These are phyloP conservation scores for Drosophila aldrichi DNA, from an alignment of 2,888 invertebrate genomes.

Conservation along the genomic window DNA sequence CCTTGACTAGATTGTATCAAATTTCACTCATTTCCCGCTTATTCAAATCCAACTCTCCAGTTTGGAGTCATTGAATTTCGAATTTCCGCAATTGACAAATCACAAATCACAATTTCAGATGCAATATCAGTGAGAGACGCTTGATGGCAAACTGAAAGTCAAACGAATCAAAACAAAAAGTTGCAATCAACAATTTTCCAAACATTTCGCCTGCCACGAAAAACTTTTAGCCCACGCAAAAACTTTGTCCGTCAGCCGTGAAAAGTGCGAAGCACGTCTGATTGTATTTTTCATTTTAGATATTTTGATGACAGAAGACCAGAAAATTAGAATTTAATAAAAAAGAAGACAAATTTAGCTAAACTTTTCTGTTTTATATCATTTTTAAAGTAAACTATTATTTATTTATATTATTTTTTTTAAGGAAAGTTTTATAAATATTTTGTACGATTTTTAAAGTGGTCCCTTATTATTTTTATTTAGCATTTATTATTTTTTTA, in stretches of 20 bases:
- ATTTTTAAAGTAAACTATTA: too few species aligned
- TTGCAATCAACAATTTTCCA: constrained; percentile 12
- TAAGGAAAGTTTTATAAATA: too few species aligned
- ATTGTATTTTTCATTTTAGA: not conserved
- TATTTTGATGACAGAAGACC: too few species aligned
- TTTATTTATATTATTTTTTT: too few species aligned
- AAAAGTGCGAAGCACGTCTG: constrained; percentile 2
- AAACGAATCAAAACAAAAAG: constrained; percentile 9
- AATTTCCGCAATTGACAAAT: constrained; percentile 5
- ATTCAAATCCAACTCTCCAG: not conserved
- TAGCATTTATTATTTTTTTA: too few species aligned
- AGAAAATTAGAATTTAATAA: not conserved
- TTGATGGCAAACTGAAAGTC: not conserved
- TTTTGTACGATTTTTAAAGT: too few species aligned
- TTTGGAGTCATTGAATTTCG: constrained; percentile 1
- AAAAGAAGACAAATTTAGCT: not conserved
- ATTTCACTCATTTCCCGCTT: not conserved
- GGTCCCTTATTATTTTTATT: too few species aligned
- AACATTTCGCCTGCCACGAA: not conserved
- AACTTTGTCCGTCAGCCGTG: not conserved
- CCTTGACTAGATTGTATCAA: not conserved
- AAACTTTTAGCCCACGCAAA: constrained; percentile 1
- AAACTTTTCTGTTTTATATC: too few species aligned
- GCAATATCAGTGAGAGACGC: not conserved
- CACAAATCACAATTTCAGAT: constrained; percentile 1